Evolutionary conservation across 2,113 vertebrate genomes (phyloP), one percentile per base, ranked within the genome.

Genomic region (Varanus salvator): DNA sequence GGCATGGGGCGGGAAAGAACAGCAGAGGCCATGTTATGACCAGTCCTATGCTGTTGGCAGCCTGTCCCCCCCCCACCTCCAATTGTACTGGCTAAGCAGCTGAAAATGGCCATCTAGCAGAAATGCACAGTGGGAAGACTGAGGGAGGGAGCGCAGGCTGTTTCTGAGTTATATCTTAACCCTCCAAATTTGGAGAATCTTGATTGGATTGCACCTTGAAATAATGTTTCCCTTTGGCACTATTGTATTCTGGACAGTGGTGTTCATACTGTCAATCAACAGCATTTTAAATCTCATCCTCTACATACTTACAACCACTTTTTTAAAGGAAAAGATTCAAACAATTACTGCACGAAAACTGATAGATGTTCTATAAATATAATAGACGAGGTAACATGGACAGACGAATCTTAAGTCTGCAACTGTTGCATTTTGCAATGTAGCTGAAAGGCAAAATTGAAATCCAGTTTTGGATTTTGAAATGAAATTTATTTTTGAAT

Each of bases 321-420:
- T 97, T 96, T 98, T 98, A 94, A 97, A 97, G 89, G 97, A 98
- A 93, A 97, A 98, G 86, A 94, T 98, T 90, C 69, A 98, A 98
- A 88, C 69, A 97, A 81, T 94, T 97, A 77, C 90, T 98, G 9
- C 97, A 96, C 82, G 97, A 93, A 38, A 97, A 97, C 93, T 96
- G 97, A 91, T 92, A 92, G 38, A 44, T 94, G 0, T 76, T 91
- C 66, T 93, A 97, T 25, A 25, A 66, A 38, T 97, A 95, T 92
- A 97, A 96, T 54, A 89, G 96, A 71, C 97, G 97, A 95, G 95
- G 94, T 90, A 8, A 90, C 96, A 66, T 93, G 93, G 91, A 95
- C 96, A 90, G 95, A 98, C 3, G 48, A 94, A 14, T 83, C 94
- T 3, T 77, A 75, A 34, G 87, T 54, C 9, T 50, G 71, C 4